Evolutionary conservation across 1,140 invertebrate genomes (phyloP).

Genomic region (Coelopa frigida): DNA sequence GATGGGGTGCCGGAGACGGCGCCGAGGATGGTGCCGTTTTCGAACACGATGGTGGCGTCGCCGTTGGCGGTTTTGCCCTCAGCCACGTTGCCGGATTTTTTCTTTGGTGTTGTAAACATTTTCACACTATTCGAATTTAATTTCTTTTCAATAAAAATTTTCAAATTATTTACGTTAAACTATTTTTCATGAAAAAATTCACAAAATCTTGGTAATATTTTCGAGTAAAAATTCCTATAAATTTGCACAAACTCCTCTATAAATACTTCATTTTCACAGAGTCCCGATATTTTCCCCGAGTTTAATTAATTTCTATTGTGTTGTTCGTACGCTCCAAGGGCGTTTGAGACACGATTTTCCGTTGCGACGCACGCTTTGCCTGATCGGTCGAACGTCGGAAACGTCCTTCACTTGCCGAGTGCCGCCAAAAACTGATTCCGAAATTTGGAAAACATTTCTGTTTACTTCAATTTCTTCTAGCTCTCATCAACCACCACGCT

Average conservation of each 20-base stretch:
- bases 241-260: neutral
- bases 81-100: conserved; percentile 1
- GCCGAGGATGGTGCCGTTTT: conserved; percentile 37
- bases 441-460: conserved; percentile 22
- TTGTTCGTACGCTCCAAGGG: conserved; percentile 7
- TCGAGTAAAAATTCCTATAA: neutral
- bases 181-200: conserved; percentile 1
- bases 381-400: neutral
- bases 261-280: conserved; percentile 3
- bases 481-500: no score
- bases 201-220: conserved; percentile 4
- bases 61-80: conserved; percentile 7
- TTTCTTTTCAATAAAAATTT: conserved; percentile 5
- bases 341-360: neutral
- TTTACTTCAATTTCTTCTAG: conserved; percentile 26
- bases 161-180: conserved; percentile 1
- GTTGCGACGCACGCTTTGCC: neutral
- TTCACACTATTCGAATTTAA: conserved; percentile 5
- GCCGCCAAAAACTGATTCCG: conserved; percentile 39
- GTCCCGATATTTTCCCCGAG: neutral
- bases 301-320: conserved; percentile 5
- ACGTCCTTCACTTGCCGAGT: conserved; percentile 19
- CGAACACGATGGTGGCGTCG: conserved; percentile 19
- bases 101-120: conserved; percentile 12
- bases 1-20: conserved; percentile 14